Evolutionary conservation across 2,797 vertebrate species (phyloP).

Genomic region (Oceanodroma leucorhoa): DNA sequence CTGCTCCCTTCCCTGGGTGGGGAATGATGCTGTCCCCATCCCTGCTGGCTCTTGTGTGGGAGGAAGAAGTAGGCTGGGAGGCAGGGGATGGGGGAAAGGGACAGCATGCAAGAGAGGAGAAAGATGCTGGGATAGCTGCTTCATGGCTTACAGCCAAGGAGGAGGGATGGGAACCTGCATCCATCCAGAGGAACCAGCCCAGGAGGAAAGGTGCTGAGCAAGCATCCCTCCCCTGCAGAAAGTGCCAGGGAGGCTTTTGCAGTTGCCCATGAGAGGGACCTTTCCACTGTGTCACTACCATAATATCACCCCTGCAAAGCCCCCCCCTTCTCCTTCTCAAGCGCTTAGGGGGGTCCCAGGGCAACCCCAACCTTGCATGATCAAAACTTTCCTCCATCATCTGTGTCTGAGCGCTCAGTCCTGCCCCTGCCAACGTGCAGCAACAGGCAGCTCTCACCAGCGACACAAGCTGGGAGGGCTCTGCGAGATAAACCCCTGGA

Average conservation of each 20-base stretch:
- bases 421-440: background rate
- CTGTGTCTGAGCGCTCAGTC: background rate
- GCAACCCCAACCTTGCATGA: background rate
- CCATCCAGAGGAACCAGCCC: background rate
- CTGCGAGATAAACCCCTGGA: background rate
- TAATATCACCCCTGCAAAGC: background rate
- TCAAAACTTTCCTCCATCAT: background rate
- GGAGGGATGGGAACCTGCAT: background rate
- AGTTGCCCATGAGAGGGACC: background rate
- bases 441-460: background rate
- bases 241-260: background rate
- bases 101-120: background rate
- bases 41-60: background rate
- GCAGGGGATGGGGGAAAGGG: background rate
- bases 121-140: background rate
- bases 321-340: background rate
- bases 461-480: background rate
- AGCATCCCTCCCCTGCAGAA: background rate
- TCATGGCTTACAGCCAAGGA: background rate
- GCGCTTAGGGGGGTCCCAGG: background rate
- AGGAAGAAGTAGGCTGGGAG: background rate
- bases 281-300: background rate
- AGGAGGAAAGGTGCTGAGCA: background rate
- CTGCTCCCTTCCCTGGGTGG: background rate
- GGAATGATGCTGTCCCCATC: background rate